Percentiles rank a stretch among this genome's conserved stretches.
These are phyloP conservation scores for Miopithecus talapoin DNA, from an alignment of 2,797 vertebrate genomes.

Conservation along the genomic window DNA sequence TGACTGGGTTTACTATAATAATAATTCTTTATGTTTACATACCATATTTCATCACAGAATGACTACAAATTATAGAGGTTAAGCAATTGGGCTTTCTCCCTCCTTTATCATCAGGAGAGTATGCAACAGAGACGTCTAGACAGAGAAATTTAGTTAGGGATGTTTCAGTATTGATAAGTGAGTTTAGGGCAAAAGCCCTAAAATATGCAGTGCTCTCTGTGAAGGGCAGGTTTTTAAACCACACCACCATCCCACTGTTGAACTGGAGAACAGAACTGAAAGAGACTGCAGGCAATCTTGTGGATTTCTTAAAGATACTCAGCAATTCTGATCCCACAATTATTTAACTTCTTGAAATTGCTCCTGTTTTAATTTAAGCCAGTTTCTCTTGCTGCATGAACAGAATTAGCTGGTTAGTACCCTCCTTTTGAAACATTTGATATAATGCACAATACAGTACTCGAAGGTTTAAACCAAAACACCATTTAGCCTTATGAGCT, in stretches of 20 bases:
- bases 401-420: not conserved
- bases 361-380: slow-evolving; percentile 2
- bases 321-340: slow-evolving; percentile 10
- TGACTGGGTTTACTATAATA: slow-evolving; percentile 33
- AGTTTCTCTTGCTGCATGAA: not conserved
- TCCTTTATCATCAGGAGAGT: not conserved
- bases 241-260: not conserved
- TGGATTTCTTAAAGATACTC: slow-evolving; percentile 21
- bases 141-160: not conserved
- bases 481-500: not conserved
- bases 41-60: slow-evolving; percentile 1
- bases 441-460: not conserved
- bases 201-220: not conserved
- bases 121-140: not conserved
- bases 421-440: not conserved
- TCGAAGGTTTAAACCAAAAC: not conserved
- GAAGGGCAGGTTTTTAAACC: not conserved
- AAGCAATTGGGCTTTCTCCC: not conserved
- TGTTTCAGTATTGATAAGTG: not conserved
- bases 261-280: not conserved
- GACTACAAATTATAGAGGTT: not conserved
- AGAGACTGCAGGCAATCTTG: slow-evolving; percentile 3
- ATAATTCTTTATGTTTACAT: slow-evolving; percentile 27
- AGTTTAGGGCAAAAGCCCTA: not conserved
- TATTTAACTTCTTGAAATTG: not conserved